These are phyloP conservation scores for Tribolium madens DNA, from an alignment of 1,140 invertebrate species.

Conservation along the genomic window DNA sequence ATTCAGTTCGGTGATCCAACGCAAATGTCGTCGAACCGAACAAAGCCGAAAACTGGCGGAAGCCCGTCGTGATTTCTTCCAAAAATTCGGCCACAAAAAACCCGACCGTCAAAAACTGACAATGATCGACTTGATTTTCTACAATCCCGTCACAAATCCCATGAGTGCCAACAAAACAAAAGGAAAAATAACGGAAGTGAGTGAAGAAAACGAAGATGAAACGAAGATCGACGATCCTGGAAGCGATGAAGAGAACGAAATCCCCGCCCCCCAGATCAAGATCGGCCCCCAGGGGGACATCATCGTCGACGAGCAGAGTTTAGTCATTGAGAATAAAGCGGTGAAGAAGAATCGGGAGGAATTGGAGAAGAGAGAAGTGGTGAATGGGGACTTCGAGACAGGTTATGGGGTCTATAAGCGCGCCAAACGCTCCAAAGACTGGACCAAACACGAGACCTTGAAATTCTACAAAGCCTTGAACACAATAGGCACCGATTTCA, in stretches of 20 bases:
- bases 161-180: constrained; percentile 65
- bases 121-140: constrained; percentile 92
- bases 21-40: constrained; percentile 63
- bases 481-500: constrained; percentile 90
- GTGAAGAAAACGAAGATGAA: constrained; percentile 9
- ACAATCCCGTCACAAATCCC: constrained; percentile 83
- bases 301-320: constrained; percentile 87
- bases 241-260: constrained; percentile 67
- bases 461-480: constrained; percentile 91
- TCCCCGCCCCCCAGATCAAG: constrained; percentile 87
- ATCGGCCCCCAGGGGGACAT: constrained; percentile 89
- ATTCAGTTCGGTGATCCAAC: constrained; percentile 52
- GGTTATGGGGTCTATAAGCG: constrained; percentile 75
- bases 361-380: constrained; percentile 73
- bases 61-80: constrained; percentile 71
- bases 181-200: neutral
- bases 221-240: constrained; percentile 61
- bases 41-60: constrained; percentile 69
- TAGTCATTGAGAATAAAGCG: constrained; percentile 82
- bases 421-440: constrained; percentile 73
- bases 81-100: constrained; percentile 69
- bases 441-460: constrained; percentile 80
- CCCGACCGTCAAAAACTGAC: constrained; percentile 79
- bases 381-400: constrained; percentile 74
- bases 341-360: constrained; percentile 73